Percentiles rank a stretch among this genome's conserved stretches.
These are phyloP conservation scores for Forficula auricularia DNA, from an alignment of 1,140 invertebrate species.

Conservation along the genomic window DNA sequence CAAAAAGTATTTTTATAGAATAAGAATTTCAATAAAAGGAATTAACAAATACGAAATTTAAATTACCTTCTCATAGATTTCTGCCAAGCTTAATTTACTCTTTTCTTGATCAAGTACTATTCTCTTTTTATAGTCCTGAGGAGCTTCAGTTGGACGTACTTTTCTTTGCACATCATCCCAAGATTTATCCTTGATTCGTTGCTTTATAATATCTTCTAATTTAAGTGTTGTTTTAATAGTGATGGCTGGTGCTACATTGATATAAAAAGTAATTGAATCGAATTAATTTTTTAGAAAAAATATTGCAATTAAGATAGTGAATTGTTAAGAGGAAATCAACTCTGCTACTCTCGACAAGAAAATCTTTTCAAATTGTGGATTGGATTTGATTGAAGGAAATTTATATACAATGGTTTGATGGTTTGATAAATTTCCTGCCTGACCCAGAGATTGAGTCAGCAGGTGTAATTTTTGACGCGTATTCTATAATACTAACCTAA, in stretches of 20 bases:
- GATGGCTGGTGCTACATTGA: slow-evolving; percentile 54
- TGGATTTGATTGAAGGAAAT: too few relatives aligned
- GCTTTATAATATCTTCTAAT: slow-evolving; percentile 79
- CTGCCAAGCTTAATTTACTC: slow-evolving; percentile 80
- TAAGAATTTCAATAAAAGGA: not conserved
- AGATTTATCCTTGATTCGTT: slow-evolving; percentile 81
- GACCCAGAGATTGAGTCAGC: too few relatives aligned
- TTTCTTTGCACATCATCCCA: slow-evolving; percentile 92
- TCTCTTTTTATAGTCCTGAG: slow-evolving; percentile 76
- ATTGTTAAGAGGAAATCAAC: too few relatives aligned
- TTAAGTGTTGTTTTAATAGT: slow-evolving; percentile 74
- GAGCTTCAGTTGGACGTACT: slow-evolving; percentile 66
- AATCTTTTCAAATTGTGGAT: too few relatives aligned
- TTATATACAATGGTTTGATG: too few relatives aligned
- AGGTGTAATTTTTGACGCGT: too few relatives aligned
- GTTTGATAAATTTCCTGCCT: too few relatives aligned
- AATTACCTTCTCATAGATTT: slow-evolving; percentile 75
- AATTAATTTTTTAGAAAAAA: too few relatives aligned
- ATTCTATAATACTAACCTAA: too few relatives aligned
- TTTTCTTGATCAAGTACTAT: slow-evolving; percentile 86
- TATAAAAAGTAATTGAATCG: too few relatives aligned
- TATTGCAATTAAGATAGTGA: too few relatives aligned
- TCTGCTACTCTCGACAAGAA: too few relatives aligned
- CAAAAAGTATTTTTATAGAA: slow-evolving; percentile 5
- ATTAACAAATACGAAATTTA: not conserved